Base-by-base conservation (phyloP, 2,797 vertebrate species). In the Mustela erminea region DNA sequence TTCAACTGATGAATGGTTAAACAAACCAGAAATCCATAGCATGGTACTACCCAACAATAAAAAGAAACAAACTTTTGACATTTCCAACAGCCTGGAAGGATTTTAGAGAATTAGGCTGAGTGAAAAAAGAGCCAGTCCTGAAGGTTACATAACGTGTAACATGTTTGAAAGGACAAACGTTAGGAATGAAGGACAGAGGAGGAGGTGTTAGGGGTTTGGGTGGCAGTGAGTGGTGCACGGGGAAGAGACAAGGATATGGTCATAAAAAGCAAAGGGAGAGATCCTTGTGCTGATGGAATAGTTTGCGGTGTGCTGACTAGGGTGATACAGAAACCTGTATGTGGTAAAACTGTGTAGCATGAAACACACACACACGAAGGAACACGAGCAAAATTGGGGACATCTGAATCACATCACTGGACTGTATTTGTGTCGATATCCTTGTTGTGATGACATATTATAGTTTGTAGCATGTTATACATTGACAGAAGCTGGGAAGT, bases 31-130 rank as follows among this genome's bases (percentile, higher is more conserved):
- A 21, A 43, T 10, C 20, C 4, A 27, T 23, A 27, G 27, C 27
- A 78, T 7, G 21, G 17, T 56, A 27, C 17, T 6, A 56, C 32
- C 62, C 20, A 84, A n/a, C 70, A 58, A 87, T 54, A 87, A 74
- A 96, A 90, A 96, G 3, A 25, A 85, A 74, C 8, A 12, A 90
- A 72, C 29, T 72, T 27, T 14, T 80, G 43, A 94, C 74, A n/a
- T 35, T 68, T 32, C n/a, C 38, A 60, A 52, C 23, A 64, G 83
- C 38, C 77, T 75, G 46, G 12, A 87, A 66, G 18, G 21, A 68
- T 27, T 38, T 83, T 72, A 91, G 29, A 91, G 32, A 94, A 66
- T 56, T 66, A 46, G n/a, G 15, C 29, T 87, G 52, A 87, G 25
- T 95, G 21, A 54, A 64, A 80, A 93, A 92, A 86, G 35, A 41